Evolutionary conservation across 2,113 vertebrate species (phyloP).

Genomic region (Scomber scombrus): DNA sequence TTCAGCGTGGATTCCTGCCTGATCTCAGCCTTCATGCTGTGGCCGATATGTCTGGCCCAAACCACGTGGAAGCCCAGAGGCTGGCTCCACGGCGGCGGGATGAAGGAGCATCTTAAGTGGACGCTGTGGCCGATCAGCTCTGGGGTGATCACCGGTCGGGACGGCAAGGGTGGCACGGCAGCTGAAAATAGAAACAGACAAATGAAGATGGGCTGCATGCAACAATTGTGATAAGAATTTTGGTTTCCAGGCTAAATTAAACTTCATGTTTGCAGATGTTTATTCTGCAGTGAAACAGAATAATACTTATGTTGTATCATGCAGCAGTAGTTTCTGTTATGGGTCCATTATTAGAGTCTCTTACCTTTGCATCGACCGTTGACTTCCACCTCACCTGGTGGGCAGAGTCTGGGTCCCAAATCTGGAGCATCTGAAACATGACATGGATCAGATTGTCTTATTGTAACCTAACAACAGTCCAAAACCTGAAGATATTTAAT

Average conservation of each 20-base stretch:
- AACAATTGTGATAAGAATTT: too few species aligned
- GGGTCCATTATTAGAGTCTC: not conserved
- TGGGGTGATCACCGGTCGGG: conserved; percentile 72
- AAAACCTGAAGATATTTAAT: too few species aligned
- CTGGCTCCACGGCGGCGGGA: conserved; percentile 35
- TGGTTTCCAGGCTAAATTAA: too few species aligned
- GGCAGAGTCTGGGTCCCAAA: conserved; percentile 72
- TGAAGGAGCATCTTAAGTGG: conserved; percentile 85
- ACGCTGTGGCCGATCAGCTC: conserved; percentile 81
- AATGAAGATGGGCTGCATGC: not conserved
- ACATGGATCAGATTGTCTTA: not conserved
- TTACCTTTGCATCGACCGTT: conserved; percentile 81
- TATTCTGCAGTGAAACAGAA: too few species aligned
- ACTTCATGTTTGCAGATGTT: too few species aligned
- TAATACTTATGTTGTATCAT: too few species aligned
- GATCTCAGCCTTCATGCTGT: conserved; percentile 85
- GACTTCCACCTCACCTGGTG: conserved; percentile 76
- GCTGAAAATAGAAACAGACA: conserved; percentile 48
- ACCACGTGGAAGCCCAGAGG: conserved; percentile 79
- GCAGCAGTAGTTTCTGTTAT: not conserved
- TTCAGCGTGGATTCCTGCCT: conserved; percentile 79
- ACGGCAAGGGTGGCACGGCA: conserved; percentile 59
- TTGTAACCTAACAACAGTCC: too few species aligned
- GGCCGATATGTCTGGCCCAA: conserved; percentile 83
- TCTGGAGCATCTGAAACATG: conserved; percentile 72